These are phyloP conservation scores for Spilarctia lutea DNA, from an alignment of 2,888 invertebrate species.

Conservation along the genomic window DNA sequence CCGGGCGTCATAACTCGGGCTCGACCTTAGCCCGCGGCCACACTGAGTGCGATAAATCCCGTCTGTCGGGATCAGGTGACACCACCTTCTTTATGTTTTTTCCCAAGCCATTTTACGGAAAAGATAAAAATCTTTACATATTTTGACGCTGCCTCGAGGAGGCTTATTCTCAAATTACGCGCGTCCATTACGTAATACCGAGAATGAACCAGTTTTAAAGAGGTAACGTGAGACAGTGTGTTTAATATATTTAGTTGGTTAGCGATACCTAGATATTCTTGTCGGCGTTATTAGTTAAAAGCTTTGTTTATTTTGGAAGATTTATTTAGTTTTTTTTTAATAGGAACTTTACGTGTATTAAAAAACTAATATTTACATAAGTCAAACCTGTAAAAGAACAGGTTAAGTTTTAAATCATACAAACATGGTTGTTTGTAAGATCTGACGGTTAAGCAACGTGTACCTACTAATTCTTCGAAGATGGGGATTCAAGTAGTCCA, in stretches of 20 bases:
- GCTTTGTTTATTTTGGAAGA: slow-evolving; percentile 29
- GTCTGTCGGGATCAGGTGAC: slow-evolving; percentile 86
- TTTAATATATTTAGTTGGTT: slow-evolving; percentile 43
- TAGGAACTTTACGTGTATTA: not conserved
- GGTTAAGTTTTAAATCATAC: no score
- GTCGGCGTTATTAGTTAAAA: slow-evolving; percentile 39
- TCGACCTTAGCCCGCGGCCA: slow-evolving; percentile 84
- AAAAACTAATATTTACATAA: no score
- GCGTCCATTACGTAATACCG: slow-evolving; percentile 81
- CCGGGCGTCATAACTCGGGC: slow-evolving; percentile 79
- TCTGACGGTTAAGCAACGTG: no score
- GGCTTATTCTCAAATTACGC: slow-evolving; percentile 85
- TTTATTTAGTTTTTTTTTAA: slow-evolving; percentile 7
- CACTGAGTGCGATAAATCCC: slow-evolving; percentile 81
- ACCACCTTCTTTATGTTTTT: slow-evolving; percentile 87
- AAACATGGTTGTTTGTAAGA: no score
- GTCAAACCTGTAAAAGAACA: no score
- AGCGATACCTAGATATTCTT: slow-evolving; percentile 26
- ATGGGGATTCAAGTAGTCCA: no score
- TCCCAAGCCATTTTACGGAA: slow-evolving; percentile 87
- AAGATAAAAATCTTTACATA: slow-evolving; percentile 87
- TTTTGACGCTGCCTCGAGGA: slow-evolving; percentile 85
- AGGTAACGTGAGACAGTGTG: slow-evolving; percentile 54
- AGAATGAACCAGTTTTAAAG: slow-evolving; percentile 75
- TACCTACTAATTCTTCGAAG: no score